These are phyloP conservation scores for Vidua chalybeata DNA, from an alignment of 2,113 vertebrate genomes.

Conservation along the genomic window DNA sequence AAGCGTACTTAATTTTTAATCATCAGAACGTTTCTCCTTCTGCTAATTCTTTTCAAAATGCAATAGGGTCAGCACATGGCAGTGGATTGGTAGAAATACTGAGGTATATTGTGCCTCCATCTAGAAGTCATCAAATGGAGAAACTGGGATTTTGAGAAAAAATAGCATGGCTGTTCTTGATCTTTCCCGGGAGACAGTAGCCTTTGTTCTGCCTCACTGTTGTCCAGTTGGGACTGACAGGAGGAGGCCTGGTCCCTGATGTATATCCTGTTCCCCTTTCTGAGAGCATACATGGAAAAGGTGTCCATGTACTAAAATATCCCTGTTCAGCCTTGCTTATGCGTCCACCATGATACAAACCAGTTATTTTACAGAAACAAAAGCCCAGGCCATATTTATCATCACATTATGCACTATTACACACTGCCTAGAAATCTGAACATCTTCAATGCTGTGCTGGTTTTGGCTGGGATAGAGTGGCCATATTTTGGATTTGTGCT, in stretches of 20 bases:
- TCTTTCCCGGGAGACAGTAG: neutral
- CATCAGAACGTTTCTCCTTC: neutral
- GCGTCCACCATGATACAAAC: neutral
- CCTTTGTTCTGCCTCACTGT: neutral
- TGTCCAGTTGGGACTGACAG: neutral
- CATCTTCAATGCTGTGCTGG: neutral
- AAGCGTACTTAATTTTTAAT: neutral
- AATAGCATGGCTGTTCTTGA: neutral
- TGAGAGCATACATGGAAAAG: neutral
- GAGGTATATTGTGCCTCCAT: neutral
- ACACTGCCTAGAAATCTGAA: neutral
- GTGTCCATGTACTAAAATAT: neutral
- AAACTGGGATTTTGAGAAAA: neutral
- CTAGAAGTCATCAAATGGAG: neutral
- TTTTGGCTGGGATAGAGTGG: neutral
- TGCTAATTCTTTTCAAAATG: neutral
- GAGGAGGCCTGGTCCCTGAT: neutral
- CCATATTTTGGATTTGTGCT: neutral
- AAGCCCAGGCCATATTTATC: neutral
- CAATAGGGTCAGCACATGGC: neutral
- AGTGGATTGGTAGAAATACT: neutral
- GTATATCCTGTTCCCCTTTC: neutral
- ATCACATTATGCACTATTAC: neutral
- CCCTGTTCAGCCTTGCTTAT: neutral
- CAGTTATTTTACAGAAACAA: neutral